Evolutionary conservation across 2,113 vertebrate species (phyloP), one percentile per base, ranked within the genome.

Genomic region (Uropsilus gracilis): DNA sequence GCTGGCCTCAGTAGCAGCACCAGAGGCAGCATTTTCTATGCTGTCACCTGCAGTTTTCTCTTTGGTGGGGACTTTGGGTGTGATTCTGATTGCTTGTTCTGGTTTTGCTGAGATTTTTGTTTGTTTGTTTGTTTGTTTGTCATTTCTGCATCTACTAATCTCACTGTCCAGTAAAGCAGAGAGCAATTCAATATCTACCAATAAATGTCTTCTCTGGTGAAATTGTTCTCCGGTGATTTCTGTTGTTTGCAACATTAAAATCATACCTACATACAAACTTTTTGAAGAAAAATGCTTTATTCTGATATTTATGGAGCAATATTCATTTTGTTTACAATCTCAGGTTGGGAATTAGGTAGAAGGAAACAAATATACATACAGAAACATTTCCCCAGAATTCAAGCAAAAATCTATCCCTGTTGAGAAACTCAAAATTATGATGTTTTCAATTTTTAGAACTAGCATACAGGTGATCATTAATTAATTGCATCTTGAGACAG

Each of bases 381-480:
- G 86, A 57, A 73, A 22, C 9, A 77, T 78, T 26, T 93, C 50
- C n/a, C 26, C 14, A 91, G 28, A 81, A 92, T 66, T 66, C 28
- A 91, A 50, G 53, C 63, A 90, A 94, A 94, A 80, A 94, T 93
- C 53, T 94, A 9, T 37, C 17, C 7, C n/a, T 61, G 8, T 53
- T 69, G 55, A 92, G 86, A 95, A 85, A 17, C 63, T 82, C 75
- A 86, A 72, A 64, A 94, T 96, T 90, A 93, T 93, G 28, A 93
- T 20, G 44, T 89, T 84, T 89, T 13, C 9, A 37, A 73, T 78
- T 84, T 94, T 92, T 81, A 91, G 95, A 92, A n/a, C n/a, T 91
- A 75, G 44, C 39, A 90, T 12, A 55, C 12, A 87, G 39, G 30
- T 85, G 11, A 92, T 89, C 82, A 90, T 50, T 92, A 95, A 89